These are phyloP conservation scores for Drosophila aff. DNA, from an alignment of 1,140 invertebrate genomes.

Conservation along the genomic window DNA sequence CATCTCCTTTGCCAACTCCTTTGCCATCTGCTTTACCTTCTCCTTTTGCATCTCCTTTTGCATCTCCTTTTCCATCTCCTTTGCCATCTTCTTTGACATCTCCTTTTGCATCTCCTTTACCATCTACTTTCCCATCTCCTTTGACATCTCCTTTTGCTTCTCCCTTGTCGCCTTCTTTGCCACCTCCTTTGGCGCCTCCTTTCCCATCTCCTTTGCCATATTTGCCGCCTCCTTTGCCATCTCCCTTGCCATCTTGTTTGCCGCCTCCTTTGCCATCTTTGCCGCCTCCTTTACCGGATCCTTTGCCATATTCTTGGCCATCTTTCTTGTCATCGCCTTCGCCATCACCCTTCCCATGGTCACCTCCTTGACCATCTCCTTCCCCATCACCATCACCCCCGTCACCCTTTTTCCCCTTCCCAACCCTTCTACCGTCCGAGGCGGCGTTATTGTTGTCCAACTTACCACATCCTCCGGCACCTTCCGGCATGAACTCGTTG, in stretches of 20 bases:
- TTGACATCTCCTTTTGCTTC: no score
- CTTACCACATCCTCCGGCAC: slow-evolving; percentile 16
- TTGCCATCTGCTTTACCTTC: no score
- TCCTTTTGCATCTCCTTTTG: no score
- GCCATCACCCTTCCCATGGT: background rate
- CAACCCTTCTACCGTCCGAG: background rate
- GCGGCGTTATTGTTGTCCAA: background rate
- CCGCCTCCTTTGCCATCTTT: background rate
- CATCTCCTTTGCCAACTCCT: no score
- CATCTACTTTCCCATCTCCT: no score
- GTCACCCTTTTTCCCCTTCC: slow-evolving; percentile 1
- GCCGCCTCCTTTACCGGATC: background rate
- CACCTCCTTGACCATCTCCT: background rate
- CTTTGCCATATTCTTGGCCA: background rate
- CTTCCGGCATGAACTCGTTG: slow-evolving; percentile 15
- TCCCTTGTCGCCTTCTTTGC: no score
- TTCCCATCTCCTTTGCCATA: no score
- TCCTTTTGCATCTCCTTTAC: no score
- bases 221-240: no score
- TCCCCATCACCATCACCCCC: slow-evolving; percentile 1
- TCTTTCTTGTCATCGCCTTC: background rate
- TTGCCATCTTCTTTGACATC: no score
- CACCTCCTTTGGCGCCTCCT: no score
- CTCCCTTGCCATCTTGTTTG: background rate
- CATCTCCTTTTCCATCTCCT: no score